These are phyloP conservation scores for Eupelmus urozonus DNA, from an alignment of 2,888 invertebrate species.

Conservation along the genomic window DNA sequence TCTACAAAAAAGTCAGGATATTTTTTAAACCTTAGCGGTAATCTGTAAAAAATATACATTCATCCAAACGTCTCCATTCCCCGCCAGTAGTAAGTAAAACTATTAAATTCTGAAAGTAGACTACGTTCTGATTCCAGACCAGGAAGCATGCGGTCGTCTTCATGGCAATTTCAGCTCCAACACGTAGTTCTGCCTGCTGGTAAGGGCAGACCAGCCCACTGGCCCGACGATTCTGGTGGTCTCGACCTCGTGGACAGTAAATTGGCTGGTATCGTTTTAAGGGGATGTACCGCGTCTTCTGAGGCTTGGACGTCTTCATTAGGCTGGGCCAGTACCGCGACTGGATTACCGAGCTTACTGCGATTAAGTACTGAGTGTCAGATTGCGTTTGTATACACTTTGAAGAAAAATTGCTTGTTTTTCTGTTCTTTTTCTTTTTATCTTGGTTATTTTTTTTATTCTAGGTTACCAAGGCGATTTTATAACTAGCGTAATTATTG, in stretches of 20 bases:
- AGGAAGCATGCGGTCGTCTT: slow-evolving; percentile 18
- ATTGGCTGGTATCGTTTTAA: slow-evolving; percentile 40
- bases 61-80: too few species aligned
- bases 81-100: too few species aligned
- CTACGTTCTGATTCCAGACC: slow-evolving; percentile 17
- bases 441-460: too few species aligned
- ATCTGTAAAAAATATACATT: too few species aligned
- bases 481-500: too few species aligned
- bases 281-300: slow-evolving; percentile 12
- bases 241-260: slow-evolving; percentile 26
- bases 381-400: too few species aligned
- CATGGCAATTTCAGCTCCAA: slow-evolving; percentile 10
- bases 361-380: background rate
- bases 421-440: too few species aligned
- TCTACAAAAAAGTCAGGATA: too few species aligned
- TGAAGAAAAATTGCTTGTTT: too few species aligned
- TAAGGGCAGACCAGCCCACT: slow-evolving; percentile 7
- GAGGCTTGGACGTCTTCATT: slow-evolving; percentile 27
- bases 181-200: slow-evolving; percentile 42
- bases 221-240: slow-evolving; percentile 49
- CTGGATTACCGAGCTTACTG: slow-evolving; percentile 34
- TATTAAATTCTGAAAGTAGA: slow-evolving; percentile 33
- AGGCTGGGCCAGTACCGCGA: slow-evolving; percentile 34
- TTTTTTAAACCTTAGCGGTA: too few species aligned
- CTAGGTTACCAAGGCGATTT: too few species aligned